Evolutionary conservation across 2,888 invertebrate genomes (phyloP).

Genomic region (Ochlodes sylvanus): DNA sequence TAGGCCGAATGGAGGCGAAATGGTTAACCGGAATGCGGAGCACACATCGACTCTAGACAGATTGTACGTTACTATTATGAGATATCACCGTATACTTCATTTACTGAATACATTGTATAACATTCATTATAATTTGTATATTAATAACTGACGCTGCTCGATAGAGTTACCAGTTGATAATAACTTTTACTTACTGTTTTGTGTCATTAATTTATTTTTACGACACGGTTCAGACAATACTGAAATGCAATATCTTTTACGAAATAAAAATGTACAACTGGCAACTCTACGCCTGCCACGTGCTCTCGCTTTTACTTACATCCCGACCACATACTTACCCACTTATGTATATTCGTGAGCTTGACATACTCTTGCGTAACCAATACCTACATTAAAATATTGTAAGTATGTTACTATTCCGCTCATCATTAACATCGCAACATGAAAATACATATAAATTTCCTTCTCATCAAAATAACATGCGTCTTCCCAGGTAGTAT

Average conservation of each 20-base stretch:
- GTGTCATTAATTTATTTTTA: neutral
- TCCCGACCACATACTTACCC: neutral
- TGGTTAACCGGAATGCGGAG: constrained; percentile 82
- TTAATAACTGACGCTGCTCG: constrained; percentile 39
- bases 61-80: constrained; percentile 75
- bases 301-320: constrained; percentile 27
- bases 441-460: neutral
- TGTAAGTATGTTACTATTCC: neutral
- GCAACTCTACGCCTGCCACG: constrained; percentile 33
- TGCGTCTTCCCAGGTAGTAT: neutral
- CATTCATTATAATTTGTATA: constrained; percentile 40
- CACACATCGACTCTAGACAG: constrained; percentile 82
- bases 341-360: neutral
- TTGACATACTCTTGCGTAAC: constrained; percentile 10
- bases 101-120: constrained; percentile 26
- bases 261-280: constrained; percentile 34
- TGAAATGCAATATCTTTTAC: constrained; percentile 15
- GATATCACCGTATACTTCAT: constrained; percentile 44
- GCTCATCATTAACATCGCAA: neutral
- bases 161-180: constrained; percentile 46
- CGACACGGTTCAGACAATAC: neutral
- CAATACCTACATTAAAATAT: constrained; percentile 4
- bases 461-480: neutral
- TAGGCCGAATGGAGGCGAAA: constrained; percentile 82
- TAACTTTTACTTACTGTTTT: neutral